Conservation (phyloP, 2,888 invertebrate species). For the Chironomus tentans region DNA sequence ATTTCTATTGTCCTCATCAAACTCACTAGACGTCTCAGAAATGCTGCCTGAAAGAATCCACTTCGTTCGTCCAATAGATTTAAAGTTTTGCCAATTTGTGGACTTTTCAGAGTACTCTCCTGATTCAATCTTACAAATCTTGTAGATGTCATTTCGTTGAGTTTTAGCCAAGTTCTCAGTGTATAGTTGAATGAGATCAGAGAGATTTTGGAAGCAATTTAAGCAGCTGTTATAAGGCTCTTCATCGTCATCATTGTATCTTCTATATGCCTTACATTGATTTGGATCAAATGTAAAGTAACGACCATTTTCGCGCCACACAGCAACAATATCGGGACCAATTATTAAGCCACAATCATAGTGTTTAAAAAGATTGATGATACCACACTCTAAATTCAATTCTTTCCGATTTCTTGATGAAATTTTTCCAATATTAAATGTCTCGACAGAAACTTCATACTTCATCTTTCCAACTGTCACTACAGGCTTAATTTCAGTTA, state of each 20-base stretch:
- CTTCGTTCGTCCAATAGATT: constrained; percentile 30
- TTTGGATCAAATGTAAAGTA: constrained; percentile 44
- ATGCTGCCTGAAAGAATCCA: constrained; percentile 42
- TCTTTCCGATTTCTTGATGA: constrained; percentile 34
- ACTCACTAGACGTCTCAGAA: constrained; percentile 27
- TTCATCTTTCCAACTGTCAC: constrained; percentile 26
- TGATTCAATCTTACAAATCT: constrained; percentile 38
- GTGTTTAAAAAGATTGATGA: constrained; percentile 37
- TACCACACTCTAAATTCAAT: constrained; percentile 36
- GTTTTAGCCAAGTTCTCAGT: constrained; percentile 37
- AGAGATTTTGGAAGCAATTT: constrained; percentile 37
- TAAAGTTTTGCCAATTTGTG: constrained; percentile 39
- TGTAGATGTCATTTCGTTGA: constrained; percentile 34
- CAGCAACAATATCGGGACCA: constrained; percentile 39
- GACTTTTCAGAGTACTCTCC: constrained; percentile 35
- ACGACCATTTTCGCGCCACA: constrained; percentile 41
- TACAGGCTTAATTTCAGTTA: constrained; percentile 15
- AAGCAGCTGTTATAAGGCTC: constrained; percentile 36
- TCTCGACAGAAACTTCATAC: constrained; percentile 30
- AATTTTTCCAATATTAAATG: constrained; percentile 37
- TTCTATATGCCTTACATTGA: constrained; percentile 36
- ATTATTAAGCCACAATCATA: constrained; percentile 38
- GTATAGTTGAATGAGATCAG: constrained; percentile 39
- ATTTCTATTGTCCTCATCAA: background rate
- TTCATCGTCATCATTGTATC: constrained; percentile 31